These are phyloP conservation scores for Drosophila navojoa DNA, from an alignment of 1,140 invertebrate species.

Conservation along the genomic window DNA sequence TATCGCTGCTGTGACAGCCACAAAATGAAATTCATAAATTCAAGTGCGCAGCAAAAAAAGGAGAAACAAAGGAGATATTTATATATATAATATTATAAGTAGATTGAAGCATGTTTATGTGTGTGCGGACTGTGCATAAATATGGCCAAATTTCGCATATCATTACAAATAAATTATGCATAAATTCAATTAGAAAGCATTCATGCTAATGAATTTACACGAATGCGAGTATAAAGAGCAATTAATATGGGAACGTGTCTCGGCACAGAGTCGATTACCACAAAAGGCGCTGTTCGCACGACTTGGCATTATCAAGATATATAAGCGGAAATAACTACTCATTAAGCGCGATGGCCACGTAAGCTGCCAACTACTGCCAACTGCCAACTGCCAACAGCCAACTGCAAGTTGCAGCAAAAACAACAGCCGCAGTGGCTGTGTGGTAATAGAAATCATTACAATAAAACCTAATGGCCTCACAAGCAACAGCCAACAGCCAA, in stretches of 20 bases:
- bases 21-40: constrained; percentile 58
- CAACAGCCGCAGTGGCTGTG: constrained; percentile 33
- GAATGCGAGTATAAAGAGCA: constrained; percentile 48
- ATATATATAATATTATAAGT: constrained; percentile 20
- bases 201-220: constrained; percentile 65
- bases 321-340: constrained; percentile 80
- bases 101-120: constrained; percentile 11
- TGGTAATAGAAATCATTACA: constrained; percentile 82
- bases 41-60: not conserved
- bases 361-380: constrained; percentile 53
- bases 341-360: constrained; percentile 78
- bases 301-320: constrained; percentile 74
- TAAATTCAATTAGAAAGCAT: constrained; percentile 71
- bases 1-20: constrained; percentile 67
- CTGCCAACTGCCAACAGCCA: constrained; percentile 55
- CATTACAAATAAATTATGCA: constrained; percentile 47
- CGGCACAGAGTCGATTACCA: constrained; percentile 49
- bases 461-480: constrained; percentile 76
- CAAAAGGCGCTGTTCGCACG: constrained; percentile 60
- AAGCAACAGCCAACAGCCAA: constrained; percentile 71
- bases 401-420: constrained; percentile 59
- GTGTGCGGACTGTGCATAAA: constrained; percentile 17
- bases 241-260: constrained; percentile 69
- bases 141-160: constrained; percentile 28
- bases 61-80: not conserved